Percentiles rank a stretch among this genome's conserved stretches.
phyloP scores from a whole-genome alignment of 2,113 vertebrate species.

The Tretioscincus oriximinensis region DNA sequence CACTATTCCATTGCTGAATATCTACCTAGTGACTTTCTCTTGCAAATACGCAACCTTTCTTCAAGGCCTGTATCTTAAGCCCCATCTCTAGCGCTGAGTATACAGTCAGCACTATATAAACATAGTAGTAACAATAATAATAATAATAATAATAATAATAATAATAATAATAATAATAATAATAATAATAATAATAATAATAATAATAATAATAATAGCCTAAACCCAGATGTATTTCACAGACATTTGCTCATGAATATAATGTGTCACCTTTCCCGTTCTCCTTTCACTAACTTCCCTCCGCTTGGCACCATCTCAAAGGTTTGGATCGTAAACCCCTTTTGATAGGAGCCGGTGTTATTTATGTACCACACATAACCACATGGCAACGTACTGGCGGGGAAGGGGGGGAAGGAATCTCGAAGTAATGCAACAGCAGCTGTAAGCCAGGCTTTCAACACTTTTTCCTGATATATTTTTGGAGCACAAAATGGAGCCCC shows the following conservation, averaged over 20 bases:
- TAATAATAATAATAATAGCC: too few species aligned
- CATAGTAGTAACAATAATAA: too few species aligned
- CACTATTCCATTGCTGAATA: too few species aligned
- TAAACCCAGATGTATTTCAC: background rate
- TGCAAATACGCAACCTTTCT: background rate
- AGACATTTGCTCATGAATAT: background rate
- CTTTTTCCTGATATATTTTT: background rate
- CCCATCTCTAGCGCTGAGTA: too few species aligned
- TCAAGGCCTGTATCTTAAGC: background rate
- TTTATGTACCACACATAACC: background rate
- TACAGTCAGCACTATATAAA: too few species aligned
- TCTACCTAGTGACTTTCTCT: too few species aligned
- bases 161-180: too few species aligned
- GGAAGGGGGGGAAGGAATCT: background rate
- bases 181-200: too few species aligned
- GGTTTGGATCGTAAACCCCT: background rate
- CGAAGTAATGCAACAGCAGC: background rate
- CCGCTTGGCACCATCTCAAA: background rate
- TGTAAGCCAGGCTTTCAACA: background rate
- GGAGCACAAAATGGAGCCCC: background rate
- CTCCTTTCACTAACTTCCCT: too few species aligned
- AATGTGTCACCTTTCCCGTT: background rate
- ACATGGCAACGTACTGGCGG: too few species aligned
- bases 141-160: too few species aligned
- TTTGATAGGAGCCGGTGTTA: background rate